Evolutionary conservation across 2,888 invertebrate genomes (phyloP).

Genomic region (Bhutanitis thaidina): DNA sequence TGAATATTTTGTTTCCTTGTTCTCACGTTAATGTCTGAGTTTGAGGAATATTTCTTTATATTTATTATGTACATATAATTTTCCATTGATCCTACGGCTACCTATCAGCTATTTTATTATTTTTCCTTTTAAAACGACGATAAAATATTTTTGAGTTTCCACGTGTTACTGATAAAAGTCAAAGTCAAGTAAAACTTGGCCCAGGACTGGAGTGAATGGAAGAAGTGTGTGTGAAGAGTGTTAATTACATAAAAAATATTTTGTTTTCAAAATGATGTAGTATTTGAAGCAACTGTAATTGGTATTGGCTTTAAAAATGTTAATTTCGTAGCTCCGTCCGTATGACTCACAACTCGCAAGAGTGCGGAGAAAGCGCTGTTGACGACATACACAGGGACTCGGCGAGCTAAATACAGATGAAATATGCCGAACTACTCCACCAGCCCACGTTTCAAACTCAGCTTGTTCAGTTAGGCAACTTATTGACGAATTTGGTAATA

Average conservation of each 20-base stretch:
- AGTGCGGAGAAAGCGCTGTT: slow-evolving; percentile 29
- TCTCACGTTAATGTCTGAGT: slow-evolving; percentile 2
- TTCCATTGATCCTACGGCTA: not conserved
- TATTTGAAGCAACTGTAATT: no score
- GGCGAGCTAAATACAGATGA: slow-evolving; percentile 26
- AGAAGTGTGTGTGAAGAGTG: no score
- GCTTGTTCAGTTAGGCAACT: slow-evolving; percentile 1
- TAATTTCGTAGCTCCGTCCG: slow-evolving; percentile 5
- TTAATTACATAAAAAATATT: no score
- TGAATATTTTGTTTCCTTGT: not conserved
- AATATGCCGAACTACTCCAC: slow-evolving; percentile 6
- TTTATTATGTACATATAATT: not conserved
- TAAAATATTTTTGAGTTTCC: no score
- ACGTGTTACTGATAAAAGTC: no score
- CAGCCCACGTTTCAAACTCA: slow-evolving; percentile 2
- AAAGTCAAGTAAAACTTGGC: no score
- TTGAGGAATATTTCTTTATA: not conserved
- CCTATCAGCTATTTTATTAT: not conserved
- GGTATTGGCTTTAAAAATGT: no score
- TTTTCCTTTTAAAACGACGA: not conserved
- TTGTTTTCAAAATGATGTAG: no score
- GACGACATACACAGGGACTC: slow-evolving; percentile 25
- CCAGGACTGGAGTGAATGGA: no score
- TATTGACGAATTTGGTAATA: slow-evolving; percentile 16
- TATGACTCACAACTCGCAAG: slow-evolving; percentile 24